Conservation (phyloP, 2,797 vertebrate genomes). For the Oreonectes daqikongensis region DNA sequence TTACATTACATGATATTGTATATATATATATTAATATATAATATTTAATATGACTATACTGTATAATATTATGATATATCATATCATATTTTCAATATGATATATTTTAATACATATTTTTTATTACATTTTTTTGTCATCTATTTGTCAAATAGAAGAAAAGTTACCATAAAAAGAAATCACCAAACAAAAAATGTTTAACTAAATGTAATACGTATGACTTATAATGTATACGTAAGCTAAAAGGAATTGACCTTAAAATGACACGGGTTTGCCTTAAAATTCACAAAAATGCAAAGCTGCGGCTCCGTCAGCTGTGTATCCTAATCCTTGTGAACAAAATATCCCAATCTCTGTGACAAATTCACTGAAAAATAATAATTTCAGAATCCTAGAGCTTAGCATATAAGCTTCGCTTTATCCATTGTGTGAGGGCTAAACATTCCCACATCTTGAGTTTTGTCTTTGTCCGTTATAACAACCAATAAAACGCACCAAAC, state of each 20-base stretch:
- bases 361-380: constrained; percentile 34
- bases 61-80: no score
- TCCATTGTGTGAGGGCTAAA: constrained; percentile 20
- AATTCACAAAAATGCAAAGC: background rate
- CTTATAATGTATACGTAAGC: background rate
- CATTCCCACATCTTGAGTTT: constrained; percentile 19
- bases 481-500: constrained; percentile 7
- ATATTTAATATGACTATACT: no score
- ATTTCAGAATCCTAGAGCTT: constrained; percentile 21
- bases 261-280: background rate
- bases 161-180: background rate
- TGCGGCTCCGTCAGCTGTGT: background rate
- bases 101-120: no score
- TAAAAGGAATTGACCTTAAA: background rate
- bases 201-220: background rate
- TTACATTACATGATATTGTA: no score
- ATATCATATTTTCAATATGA: no score
- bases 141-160: background rate
- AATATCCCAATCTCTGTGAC: constrained; percentile 40
- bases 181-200: background rate
- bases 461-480: constrained; percentile 10
- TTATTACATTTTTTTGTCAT: no score
- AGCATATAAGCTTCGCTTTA: constrained; percentile 36
- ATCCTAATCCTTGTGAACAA: constrained; percentile 32
- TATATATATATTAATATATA: no score